Conservation (phyloP, 1,140 invertebrate genomes). For the Papilio machaon region DNA sequence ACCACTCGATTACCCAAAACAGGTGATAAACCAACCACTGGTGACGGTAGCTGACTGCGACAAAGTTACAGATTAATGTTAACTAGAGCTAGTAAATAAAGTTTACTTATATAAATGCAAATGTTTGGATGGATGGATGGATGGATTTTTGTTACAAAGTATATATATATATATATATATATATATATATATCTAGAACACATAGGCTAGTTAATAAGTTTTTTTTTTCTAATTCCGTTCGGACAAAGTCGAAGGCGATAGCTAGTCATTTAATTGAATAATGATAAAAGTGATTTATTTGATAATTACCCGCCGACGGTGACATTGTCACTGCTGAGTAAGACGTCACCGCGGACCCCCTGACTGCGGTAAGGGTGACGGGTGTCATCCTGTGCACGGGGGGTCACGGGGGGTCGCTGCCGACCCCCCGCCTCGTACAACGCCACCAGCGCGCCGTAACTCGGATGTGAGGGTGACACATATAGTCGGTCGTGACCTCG, state of each 20-base stretch:
- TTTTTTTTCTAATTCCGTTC: background rate
- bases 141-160: no score
- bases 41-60: constrained; percentile 85
- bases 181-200: no score
- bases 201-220: no score
- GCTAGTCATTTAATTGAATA: no score
- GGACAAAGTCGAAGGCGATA: background rate
- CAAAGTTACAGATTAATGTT: background rate
- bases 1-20: constrained; percentile 83
- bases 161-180: no score
- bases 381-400: constrained; percentile 50
- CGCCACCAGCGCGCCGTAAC: constrained; percentile 87
- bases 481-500: constrained; percentile 92
- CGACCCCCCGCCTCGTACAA: constrained; percentile 83
- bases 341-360: constrained; percentile 88
- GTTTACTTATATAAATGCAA: no score
- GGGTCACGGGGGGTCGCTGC: constrained; percentile 31
- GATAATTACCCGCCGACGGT: constrained; percentile 82
- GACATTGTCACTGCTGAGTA: constrained; percentile 87
- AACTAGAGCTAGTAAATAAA: background rate
- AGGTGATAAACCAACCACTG: constrained; percentile 85
- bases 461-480: constrained; percentile 86
- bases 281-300: no score
- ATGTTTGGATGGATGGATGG: no score
- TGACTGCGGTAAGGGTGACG: constrained; percentile 82